Evolutionary conservation across 1,140 invertebrate genomes (phyloP).

Genomic region (Teleopsis dalmanni): DNA sequence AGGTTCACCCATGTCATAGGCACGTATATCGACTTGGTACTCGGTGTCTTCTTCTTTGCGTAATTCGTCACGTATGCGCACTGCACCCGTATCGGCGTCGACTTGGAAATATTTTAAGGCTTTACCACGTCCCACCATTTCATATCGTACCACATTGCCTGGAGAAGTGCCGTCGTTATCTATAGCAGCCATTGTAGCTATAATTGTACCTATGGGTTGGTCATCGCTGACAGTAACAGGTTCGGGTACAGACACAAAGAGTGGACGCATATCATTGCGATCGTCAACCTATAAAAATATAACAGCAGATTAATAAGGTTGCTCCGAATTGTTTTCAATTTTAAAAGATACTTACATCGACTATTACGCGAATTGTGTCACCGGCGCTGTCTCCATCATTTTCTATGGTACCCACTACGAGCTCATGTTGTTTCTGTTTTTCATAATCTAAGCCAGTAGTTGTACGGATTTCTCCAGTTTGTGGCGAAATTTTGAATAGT

Average conservation of each 20-base stretch:
- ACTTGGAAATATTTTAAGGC: constrained; percentile 78
- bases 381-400: constrained; percentile 62
- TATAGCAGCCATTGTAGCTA: constrained; percentile 67
- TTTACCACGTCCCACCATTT: constrained; percentile 71
- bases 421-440: constrained; percentile 59
- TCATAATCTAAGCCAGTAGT: constrained; percentile 72
- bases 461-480: constrained; percentile 69
- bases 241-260: constrained; percentile 70
- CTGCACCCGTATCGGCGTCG: constrained; percentile 69
- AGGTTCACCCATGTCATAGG: constrained; percentile 80
- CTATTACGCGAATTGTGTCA: constrained; percentile 65
- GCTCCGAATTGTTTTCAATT: no score
- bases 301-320: no score
- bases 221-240: constrained; percentile 79
- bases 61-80: constrained; percentile 72
- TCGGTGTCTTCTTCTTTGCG: constrained; percentile 77
- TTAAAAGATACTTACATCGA: no score
- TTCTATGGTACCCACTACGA: constrained; percentile 74
- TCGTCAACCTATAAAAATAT: no score
- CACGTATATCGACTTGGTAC: constrained; percentile 78
- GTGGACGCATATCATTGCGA: constrained; percentile 75
- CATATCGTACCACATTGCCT: constrained; percentile 72
- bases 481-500: constrained; percentile 72
- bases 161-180: constrained; percentile 77
- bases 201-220: constrained; percentile 67